phyloP scores from a whole-genome alignment of 1,140 invertebrate genomes.

The Tetragnatha versicolor region DNA sequence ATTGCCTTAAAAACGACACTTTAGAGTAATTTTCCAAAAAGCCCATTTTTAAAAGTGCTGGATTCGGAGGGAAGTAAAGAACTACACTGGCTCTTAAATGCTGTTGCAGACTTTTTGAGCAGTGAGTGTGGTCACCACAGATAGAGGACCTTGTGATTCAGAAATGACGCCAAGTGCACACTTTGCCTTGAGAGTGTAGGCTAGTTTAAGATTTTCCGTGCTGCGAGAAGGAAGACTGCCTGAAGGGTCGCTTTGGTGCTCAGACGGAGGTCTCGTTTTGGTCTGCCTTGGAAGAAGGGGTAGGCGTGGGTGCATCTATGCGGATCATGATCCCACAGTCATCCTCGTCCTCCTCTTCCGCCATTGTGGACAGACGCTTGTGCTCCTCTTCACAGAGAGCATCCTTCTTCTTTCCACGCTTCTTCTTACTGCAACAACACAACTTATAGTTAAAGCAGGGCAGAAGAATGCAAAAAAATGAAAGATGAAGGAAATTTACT shows the following conservation, averaged over 20 bases:
- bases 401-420: slow-evolving; percentile 68
- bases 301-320: slow-evolving; percentile 65
- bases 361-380: slow-evolving; percentile 69
- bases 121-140: neutral
- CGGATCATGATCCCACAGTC: slow-evolving; percentile 71
- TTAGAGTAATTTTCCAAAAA: no score
- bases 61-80: neutral
- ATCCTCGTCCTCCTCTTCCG: slow-evolving; percentile 70
- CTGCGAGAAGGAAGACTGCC: neutral
- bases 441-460: no score
- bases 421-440: slow-evolving; percentile 61
- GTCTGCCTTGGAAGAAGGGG: slow-evolving; percentile 54
- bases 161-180: neutral
- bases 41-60: no score
- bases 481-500: neutral
- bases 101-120: neutral
- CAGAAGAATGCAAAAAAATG: no score
- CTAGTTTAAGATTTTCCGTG: neutral
- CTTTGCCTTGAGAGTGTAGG: neutral
- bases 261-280: slow-evolving; percentile 57
- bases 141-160: neutral
- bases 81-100: neutral
- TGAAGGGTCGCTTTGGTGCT: neutral
- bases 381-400: slow-evolving; percentile 68
- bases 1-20: no score